Percentiles rank a stretch among this genome's conserved stretches.
These are phyloP conservation scores for Hypsopygia costalis DNA, from an alignment of 2,888 invertebrate species.

Conservation along the genomic window DNA sequence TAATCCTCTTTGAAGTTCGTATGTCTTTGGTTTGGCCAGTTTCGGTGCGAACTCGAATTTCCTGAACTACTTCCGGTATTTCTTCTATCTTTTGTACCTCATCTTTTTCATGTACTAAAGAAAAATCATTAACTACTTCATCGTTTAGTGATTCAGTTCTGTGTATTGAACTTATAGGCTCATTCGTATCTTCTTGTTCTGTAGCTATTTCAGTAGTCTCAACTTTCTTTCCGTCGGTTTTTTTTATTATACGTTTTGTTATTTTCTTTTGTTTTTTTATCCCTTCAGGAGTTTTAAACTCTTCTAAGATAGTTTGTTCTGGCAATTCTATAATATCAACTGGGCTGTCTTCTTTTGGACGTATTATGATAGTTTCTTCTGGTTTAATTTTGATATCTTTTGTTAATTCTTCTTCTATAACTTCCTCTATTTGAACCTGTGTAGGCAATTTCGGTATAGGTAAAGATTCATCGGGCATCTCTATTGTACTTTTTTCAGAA, in stretches of 20 bases:
- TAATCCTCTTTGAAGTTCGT: no score
- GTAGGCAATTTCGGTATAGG: constrained; percentile 46
- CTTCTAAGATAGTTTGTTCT: constrained; percentile 34
- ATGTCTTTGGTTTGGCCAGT: no score
- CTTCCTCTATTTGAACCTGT: constrained; percentile 53
- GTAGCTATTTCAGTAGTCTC: constrained; percentile 17
- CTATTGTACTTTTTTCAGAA: constrained; percentile 50
- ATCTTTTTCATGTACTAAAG: no score
- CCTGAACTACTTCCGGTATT: no score
- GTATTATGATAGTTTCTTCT: constrained; percentile 19
- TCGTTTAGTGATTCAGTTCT: no score
- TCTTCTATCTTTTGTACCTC: no score
- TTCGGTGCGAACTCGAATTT: no score
- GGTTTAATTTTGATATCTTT: constrained; percentile 15
- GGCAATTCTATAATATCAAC: constrained; percentile 22
- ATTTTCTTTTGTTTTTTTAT: constrained; percentile 28
- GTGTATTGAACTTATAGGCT: no score
- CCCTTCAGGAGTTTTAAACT: constrained; percentile 31
- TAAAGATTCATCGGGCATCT: constrained; percentile 51
- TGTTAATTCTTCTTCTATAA: constrained; percentile 41
- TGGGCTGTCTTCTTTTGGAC: constrained; percentile 19
- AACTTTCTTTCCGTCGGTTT: constrained; percentile 35
- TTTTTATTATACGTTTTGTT: constrained; percentile 26
- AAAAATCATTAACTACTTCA: no score
- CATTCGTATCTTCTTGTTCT: constrained; percentile 19